Evolutionary conservation across 2,888 invertebrate genomes (phyloP), one percentile per base, ranked within the genome.

Genomic region (Drosophila fungiperda): DNA sequence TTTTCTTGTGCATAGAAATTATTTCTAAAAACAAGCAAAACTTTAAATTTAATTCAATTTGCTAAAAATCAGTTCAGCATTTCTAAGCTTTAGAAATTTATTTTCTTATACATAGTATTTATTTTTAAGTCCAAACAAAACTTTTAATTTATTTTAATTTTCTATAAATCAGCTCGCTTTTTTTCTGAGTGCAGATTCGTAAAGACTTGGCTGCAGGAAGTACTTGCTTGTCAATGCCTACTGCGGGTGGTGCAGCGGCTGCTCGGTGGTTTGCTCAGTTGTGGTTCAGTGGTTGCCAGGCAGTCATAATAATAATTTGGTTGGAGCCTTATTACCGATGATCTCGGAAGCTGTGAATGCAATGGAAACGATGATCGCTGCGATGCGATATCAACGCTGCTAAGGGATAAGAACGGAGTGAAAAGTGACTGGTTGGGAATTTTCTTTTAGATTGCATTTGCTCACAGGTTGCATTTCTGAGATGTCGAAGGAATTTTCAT

Each of bases 321-420:
- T 23, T 11, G 26, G n/a, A 12, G 38, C n/a, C 55, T n/a, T 38
- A 83, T 73, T 73, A 68, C 40, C 40, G 86, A 83, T 86, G 78
- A 68, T 80, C 23, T 4, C 78, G 71, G 67, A 52, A 63, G 78
- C 77, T 63, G 32, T n/a, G 59, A 20, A n/a, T 17, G n/a, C 40
- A n/a, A n/a, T n/a, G n/a, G n/a, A 17, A 40, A 32, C 29, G 54
- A 54, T 57, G 38, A 82, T 82, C 83, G 68, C n/a, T 29, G 59
- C 26, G 66, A 88, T 90, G 92, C 84, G 92, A 92, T 92, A 92
- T 91, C 92, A 71, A 67, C 60, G 20, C 20, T 32, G 29, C 40
- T 23, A 2, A 17, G 23, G 58, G 58, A 48, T 59, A 59, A 59
- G 58, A 33, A 20, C 20, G 11, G 12, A 55, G 53, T 23, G 35